Evolutionary conservation across 2,888 invertebrate species (phyloP).

Genomic region (Parnassius orleans): DNA sequence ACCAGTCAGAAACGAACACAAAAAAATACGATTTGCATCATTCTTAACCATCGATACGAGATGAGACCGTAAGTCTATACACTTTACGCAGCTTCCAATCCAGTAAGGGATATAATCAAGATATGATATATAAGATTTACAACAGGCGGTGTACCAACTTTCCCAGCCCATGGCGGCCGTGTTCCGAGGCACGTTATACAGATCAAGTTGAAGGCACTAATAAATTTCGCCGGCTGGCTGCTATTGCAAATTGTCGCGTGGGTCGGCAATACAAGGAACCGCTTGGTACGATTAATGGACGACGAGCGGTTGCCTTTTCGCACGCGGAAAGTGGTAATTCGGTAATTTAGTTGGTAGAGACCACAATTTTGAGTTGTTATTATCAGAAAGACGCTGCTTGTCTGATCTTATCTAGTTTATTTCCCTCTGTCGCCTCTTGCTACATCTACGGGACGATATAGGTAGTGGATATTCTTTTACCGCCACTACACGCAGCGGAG

Average conservation of each 20-base stretch:
- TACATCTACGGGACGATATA: too few species aligned
- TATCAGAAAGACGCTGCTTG: too few species aligned
- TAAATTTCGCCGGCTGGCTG: constrained; percentile 47
- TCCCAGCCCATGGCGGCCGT: constrained; percentile 16
- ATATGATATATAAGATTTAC: constrained; percentile 25
- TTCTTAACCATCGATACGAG: background rate
- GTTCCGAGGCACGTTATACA: constrained; percentile 34
- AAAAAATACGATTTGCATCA: background rate
- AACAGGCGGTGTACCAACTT: constrained; percentile 24
- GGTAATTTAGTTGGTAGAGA: too few species aligned
- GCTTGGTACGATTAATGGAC: background rate
- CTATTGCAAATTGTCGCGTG: constrained; percentile 47
- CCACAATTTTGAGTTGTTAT: too few species aligned
- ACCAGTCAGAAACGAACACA: too few species aligned
- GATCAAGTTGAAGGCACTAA: constrained; percentile 54
- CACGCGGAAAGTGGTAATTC: too few species aligned
- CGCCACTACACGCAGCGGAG: too few species aligned
- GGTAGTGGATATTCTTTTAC: too few species aligned
- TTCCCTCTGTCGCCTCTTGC: too few species aligned
- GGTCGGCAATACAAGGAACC: constrained; percentile 31
- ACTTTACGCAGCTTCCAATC: constrained; percentile 6
- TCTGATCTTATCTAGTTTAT: too few species aligned
- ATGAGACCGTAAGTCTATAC: background rate
- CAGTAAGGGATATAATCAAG: constrained; percentile 14
- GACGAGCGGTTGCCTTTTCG: background rate